Conservation (phyloP, 2,797 vertebrate species). For the Peromyscus attwateri region DNA sequence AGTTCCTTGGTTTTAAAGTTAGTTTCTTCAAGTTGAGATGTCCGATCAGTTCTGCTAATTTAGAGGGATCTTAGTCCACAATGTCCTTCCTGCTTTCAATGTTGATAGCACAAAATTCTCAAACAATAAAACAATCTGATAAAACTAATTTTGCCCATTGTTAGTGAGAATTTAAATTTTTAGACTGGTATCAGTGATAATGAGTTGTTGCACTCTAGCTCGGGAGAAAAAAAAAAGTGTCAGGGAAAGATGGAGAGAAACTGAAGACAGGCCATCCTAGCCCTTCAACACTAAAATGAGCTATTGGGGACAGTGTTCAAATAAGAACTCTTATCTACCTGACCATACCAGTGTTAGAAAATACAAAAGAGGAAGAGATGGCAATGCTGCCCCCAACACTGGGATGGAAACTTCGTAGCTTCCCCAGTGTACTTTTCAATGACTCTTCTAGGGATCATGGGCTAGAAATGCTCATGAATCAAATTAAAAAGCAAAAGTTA, state of each 20-base stretch:
- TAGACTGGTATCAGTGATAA: neutral
- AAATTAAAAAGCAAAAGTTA: neutral
- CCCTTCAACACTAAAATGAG: neutral
- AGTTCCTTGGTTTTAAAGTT: neutral
- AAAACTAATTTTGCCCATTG: neutral
- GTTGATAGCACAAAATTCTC: neutral
- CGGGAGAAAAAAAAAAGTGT: neutral
- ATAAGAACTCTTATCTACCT: neutral
- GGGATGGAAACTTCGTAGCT: neutral
- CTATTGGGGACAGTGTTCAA: neutral
- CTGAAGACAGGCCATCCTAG: neutral
- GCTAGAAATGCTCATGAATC: neutral
- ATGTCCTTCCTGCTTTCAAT: too few relatives aligned
- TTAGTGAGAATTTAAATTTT: neutral
- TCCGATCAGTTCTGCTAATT: neutral
- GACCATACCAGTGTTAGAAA: neutral
- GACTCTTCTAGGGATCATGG: neutral
- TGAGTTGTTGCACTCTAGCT: neutral
- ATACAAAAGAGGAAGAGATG: neutral
- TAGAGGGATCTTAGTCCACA: neutral
- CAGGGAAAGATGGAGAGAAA: neutral
- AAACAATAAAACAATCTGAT: neutral
- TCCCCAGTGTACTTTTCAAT: neutral
- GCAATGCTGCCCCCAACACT: neutral
- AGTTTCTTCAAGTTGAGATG: neutral